Conservation (phyloP, 2,797 vertebrate genomes). For the Spondyliosoma cantharus region DNA sequence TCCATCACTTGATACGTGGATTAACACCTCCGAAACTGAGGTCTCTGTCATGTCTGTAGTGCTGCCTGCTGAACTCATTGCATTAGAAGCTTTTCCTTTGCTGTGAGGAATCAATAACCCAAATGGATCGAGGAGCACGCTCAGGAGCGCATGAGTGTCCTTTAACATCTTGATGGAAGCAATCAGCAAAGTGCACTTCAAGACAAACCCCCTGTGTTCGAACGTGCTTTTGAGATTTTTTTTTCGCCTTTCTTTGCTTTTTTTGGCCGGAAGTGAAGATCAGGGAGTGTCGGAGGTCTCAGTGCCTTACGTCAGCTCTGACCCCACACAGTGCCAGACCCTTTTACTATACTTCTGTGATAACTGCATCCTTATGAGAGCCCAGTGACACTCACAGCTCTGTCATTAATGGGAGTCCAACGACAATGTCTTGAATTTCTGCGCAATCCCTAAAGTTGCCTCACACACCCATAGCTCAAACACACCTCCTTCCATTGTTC, state of each 20-base stretch:
- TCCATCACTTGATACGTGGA: not conserved
- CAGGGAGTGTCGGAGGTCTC: not conserved
- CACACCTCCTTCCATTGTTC: slow-evolving; percentile 11
- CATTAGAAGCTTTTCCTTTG: slow-evolving; percentile 51
- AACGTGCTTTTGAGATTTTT: not conserved
- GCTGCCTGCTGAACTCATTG: slow-evolving; percentile 41
- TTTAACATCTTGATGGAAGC: slow-evolving; percentile 48
- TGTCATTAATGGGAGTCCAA: not conserved
- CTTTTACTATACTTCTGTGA: slow-evolving; percentile 26
- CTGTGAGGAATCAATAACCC: slow-evolving; percentile 63
- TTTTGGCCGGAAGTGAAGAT: not conserved
- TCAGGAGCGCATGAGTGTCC: slow-evolving; percentile 41
- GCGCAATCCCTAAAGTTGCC: not conserved
- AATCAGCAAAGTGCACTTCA: slow-evolving; percentile 77
- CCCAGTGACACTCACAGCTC: not conserved
- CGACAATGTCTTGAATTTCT: not conserved
- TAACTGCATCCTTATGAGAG: slow-evolving; percentile 17
- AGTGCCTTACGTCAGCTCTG: slow-evolving; percentile 6
- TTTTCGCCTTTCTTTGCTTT: not conserved
- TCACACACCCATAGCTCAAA: not conserved
- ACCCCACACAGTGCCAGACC: slow-evolving; percentile 6
- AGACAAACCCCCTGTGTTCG: slow-evolving; percentile 35
- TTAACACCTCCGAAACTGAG: slow-evolving; percentile 20
- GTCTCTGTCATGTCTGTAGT: slow-evolving; percentile 3
- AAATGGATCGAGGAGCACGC: slow-evolving; percentile 62